phyloP scores from a whole-genome alignment of 2,888 invertebrate genomes.

The Metopia argyrocephala region DNA sequence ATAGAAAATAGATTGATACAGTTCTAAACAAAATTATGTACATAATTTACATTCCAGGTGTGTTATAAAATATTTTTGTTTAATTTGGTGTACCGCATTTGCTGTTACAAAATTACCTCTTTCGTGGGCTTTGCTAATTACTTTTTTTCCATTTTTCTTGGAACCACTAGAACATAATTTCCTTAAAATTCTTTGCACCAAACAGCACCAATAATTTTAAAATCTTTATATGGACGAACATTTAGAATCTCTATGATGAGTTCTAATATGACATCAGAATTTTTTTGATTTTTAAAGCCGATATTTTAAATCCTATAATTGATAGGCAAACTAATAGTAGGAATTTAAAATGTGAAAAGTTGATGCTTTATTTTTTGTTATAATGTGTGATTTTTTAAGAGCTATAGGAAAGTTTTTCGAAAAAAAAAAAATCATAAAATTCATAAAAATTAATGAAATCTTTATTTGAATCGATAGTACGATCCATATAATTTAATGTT shows the following conservation, averaged over 20 bases:
- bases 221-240: constrained; percentile 31
- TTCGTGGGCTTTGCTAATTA: constrained; percentile 33
- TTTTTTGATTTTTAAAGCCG: no score
- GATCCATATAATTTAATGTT: no score
- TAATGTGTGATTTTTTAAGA: no score
- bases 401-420: no score
- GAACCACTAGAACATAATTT: constrained; percentile 39
- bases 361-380: no score
- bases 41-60: constrained; percentile 21
- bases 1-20: constrained; percentile 36
- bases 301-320: no score
- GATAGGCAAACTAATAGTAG: no score
- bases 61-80: constrained; percentile 33
- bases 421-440: no score
- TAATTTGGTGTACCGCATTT: constrained; percentile 29
- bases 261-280: constrained; percentile 5
- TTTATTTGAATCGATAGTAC: no score
- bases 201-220: constrained; percentile 40
- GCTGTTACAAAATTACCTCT: constrained; percentile 22
- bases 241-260: constrained; percentile 29
- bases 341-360: no score
- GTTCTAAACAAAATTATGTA: constrained; percentile 2
- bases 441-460: no score
- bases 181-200: constrained; percentile 31
- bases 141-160: constrained; percentile 43